Percentiles rank a stretch among this genome's conserved stretches.
Conservation (phyloP, 2,113 vertebrate genomes). For the Ptilonorhynchus violaceus region DNA sequence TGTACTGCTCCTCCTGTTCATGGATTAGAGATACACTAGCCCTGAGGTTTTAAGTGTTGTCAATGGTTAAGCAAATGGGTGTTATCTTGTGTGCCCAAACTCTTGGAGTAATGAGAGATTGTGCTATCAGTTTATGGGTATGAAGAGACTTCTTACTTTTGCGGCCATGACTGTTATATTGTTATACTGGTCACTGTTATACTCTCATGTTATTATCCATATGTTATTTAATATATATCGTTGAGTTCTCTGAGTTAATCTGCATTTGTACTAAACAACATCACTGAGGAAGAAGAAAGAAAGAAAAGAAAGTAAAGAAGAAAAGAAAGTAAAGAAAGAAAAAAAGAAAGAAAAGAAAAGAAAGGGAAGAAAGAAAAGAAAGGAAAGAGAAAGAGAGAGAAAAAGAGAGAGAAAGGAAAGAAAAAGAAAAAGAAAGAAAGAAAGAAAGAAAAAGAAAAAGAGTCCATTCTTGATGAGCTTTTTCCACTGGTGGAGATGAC, state of each 20-base stretch:
- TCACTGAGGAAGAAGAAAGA: neutral
- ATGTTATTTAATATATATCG: neutral
- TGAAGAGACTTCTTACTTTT: neutral
- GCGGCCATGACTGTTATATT: neutral
- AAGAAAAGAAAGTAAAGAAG: too few species aligned
- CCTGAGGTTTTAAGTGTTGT: neutral
- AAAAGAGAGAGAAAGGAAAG: too few species aligned
- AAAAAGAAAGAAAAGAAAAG: too few species aligned
- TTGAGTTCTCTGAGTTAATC: neutral
- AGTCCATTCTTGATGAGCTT: neutral
- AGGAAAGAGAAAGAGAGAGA: accelerated
- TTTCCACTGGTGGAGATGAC: neutral
- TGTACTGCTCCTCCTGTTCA: neutral
- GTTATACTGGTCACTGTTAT: neutral
- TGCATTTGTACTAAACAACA: neutral
- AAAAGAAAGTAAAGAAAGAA: too few species aligned
- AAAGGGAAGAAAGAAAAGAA: too few species aligned
- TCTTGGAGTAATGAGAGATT: neutral
- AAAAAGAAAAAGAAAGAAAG: too few species aligned
- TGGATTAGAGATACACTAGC: neutral
- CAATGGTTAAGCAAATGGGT: neutral
- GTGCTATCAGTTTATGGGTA: neutral
- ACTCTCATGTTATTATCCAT: neutral
- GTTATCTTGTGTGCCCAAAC: neutral
- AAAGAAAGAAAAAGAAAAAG: too few species aligned